Evolutionary conservation across 2,113 vertebrate species (phyloP), one percentile per base, ranked within the genome.

Genomic region (Coreoperca whiteheadi): DNA sequence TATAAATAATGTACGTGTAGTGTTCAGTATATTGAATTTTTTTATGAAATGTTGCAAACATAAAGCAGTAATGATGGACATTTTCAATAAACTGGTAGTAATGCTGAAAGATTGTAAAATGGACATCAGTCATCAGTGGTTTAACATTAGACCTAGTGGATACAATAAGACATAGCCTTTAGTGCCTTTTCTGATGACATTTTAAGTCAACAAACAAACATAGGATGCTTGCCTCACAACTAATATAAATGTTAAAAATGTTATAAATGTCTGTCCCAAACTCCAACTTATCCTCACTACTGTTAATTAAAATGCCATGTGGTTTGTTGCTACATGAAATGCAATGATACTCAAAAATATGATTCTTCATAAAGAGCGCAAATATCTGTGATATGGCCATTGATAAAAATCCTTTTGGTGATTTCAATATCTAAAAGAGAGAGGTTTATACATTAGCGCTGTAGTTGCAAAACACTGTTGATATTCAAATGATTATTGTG

Each of bases 401-500:
- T 93, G 90, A 87, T 84, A 95, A 95, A 95, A 95, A 95, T 96
- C 97, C 95, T 91, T 94, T 95, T 92, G 95, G 94, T 96, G 97
- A 97, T 97, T 97, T 96, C 92, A 93, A 94, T 94, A 96, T 96
- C 97, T 96, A 97, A 98, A 99, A 97, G 96, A 95, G 96, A 97
- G 96, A 98, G 98, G 97, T 99, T 99, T 99, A 98, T 99, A 99
- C 98, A 99, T 99, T 98, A 98, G 97, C 96, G 96, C 96, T 95
- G 97, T 96, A 99, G 98, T 99, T 99, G 96, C 98, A 98, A 99
- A 99, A 99, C 98, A 99, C 98, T 97, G 98, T 99, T 99, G 98
- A 99, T 98, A 99, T 99, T 99, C 97, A 99, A 99, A 99, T 99
- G 97, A 98, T 99, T 99, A 99, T 99, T 99, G 98, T 99, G 97